phyloP scores from a whole-genome alignment of 1,140 invertebrate genomes.

The Whitmania pigra region DNA sequence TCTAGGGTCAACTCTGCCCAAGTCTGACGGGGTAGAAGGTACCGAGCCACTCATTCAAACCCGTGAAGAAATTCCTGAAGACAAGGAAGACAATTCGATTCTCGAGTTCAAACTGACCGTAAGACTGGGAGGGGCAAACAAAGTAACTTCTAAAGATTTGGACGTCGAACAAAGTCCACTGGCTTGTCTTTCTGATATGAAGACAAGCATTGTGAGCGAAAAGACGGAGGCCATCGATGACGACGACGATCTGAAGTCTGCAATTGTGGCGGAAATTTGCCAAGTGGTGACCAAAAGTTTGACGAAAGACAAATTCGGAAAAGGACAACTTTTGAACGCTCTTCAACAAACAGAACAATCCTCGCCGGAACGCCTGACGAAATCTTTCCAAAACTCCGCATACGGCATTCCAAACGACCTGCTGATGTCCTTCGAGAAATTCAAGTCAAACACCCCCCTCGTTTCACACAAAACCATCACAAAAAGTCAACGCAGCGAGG shows the following conservation, averaged over 20 bases:
- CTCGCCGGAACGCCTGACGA: background rate
- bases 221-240: background rate
- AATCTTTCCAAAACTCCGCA: constrained; percentile 5
- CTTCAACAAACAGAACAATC: background rate
- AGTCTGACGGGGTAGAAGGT: background rate
- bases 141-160: background rate
- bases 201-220: too few species aligned
- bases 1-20: background rate
- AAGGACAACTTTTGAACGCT: background rate
- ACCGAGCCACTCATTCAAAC: background rate
- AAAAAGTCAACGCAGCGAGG: too few species aligned
- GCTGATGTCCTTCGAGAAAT: too few species aligned
- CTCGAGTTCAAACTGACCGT: constrained; percentile 18
- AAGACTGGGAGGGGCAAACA: constrained; percentile 1
- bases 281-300: background rate
- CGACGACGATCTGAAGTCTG: background rate
- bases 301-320: constrained; percentile 5
- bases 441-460: too few species aligned
- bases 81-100: constrained; percentile 12
- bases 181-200: too few species aligned
- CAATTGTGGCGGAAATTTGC: background rate
- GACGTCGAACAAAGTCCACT: too few species aligned
- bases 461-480: too few species aligned
- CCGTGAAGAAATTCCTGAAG: background rate
- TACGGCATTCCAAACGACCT: background rate